Base-by-base conservation (phyloP, 2,888 invertebrate species). In the Mimas tiliae region DNA sequence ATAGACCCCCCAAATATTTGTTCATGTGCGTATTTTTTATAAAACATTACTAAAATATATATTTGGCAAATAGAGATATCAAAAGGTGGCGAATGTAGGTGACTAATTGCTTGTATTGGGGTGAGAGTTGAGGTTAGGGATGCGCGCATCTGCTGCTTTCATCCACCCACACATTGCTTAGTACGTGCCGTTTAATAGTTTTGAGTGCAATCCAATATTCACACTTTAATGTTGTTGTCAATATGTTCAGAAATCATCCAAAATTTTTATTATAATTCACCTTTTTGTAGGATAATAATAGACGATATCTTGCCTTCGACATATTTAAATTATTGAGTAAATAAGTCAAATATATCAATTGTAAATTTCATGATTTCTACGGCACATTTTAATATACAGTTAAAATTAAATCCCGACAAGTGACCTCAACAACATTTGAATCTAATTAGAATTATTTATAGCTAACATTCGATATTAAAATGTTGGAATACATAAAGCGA, bases 121-220 rank as follows among this genome's bases (percentile, higher is more conserved):
- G 86, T 81, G 83, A 80, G 78, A 80, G 78, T 74, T 80, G 80
- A 83, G 85, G 87, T 80, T 77, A 85, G 90, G 91, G 91, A 88
- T 86, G 84, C 77, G 85, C 84, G 85, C 92, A 93, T 93, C 93
- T 93, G 91, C 87, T 85, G 86, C 85, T 84, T 85, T 88, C 84
- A 86, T 88, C 88, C 89, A 80, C 88, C 90, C 84, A 89, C 90
- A 79, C 83, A 76, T 77, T 77, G 81, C 78, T 81, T 90, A 88
- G 87, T 89, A 87, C 89, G 84, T 81, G 75, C 79, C 83, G 85
- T 78, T 82, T 81, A 84, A 88, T 86, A 89, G 86, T 90, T 91
- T 91, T 91, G 92, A 92, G 92, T 93, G 92, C 89, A 91, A 91
- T 83, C 83, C 88, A 89, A 92, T 91, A 92, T 89, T 55, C 33